Evolutionary conservation across 2,888 invertebrate species (phyloP).

Genomic region (Cheilosia urbana): DNA sequence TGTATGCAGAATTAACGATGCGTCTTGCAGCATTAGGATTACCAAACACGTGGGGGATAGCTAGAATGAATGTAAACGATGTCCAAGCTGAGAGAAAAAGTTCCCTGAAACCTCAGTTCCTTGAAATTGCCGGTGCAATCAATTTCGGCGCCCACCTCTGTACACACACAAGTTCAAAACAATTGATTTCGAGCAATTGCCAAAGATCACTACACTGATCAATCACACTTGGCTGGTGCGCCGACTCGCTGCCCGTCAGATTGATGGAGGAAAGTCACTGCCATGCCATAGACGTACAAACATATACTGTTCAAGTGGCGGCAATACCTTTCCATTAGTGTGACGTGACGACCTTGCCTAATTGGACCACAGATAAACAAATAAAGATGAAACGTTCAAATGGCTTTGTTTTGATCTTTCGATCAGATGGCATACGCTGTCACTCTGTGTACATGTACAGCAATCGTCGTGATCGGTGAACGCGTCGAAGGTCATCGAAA

Average conservation of each 20-base stretch:
- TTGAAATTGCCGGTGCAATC: neutral
- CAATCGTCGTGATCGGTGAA: constrained; percentile 32
- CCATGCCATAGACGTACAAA: neutral
- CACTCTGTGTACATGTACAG: neutral
- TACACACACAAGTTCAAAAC: neutral
- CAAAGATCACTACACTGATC: constrained; percentile 52
- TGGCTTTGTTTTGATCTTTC: constrained; percentile 25
- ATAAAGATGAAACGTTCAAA: constrained; percentile 45
- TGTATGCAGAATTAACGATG: too few species aligned
- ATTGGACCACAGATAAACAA: constrained; percentile 67
- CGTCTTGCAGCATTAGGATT: too few species aligned
- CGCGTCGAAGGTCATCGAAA: constrained; percentile 53
- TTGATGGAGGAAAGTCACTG: constrained; percentile 46
- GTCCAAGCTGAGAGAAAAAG: too few species aligned
- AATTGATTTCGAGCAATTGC: constrained; percentile 33
- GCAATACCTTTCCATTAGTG: constrained; percentile 63
- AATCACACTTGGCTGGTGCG: constrained; percentile 48
- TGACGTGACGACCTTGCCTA: constrained; percentile 67
- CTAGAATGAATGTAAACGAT: too few species aligned
- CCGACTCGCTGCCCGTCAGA: neutral
- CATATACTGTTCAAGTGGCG: constrained; percentile 37
- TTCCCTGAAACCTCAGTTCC: too few species aligned
- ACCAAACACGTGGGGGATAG: too few species aligned
- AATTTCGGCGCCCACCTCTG: neutral
- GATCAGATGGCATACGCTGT: constrained; percentile 1